These are phyloP conservation scores for Uropetala carovei DNA, from an alignment of 2,888 invertebrate genomes.

Conservation along the genomic window DNA sequence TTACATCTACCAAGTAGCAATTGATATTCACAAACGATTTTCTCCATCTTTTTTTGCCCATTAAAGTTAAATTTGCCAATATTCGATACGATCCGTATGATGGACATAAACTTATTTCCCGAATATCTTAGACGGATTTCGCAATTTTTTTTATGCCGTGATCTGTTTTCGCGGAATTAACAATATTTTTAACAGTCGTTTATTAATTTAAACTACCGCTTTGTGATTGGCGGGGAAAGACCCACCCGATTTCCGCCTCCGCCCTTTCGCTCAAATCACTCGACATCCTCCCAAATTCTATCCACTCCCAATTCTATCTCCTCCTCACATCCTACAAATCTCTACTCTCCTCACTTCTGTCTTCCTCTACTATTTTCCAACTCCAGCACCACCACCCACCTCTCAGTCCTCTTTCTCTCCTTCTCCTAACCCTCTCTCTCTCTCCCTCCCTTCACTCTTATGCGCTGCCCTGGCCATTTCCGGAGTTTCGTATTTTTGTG, in stretches of 20 bases:
- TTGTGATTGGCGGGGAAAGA: not conserved
- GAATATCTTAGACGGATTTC: too few species aligned
- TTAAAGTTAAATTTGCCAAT: too few species aligned
- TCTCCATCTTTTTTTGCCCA: too few species aligned
- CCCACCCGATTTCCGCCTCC: not conserved
- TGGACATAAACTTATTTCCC: too few species aligned
- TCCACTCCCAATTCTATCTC: not conserved
- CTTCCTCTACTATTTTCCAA: not conserved
- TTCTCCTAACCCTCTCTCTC: slow-evolving; percentile 46
- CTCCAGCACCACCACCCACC: not conserved
- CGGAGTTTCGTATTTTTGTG: slow-evolving; percentile 75
- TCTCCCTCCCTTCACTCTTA: slow-evolving; percentile 66
- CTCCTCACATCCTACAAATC: not conserved
- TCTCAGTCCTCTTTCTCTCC: slow-evolving; percentile 33
- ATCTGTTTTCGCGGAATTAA: too few species aligned
- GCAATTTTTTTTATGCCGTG: too few species aligned
- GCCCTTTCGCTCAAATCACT: slow-evolving; percentile 65
- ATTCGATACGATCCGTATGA: too few species aligned
- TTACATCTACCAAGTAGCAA: too few species aligned
- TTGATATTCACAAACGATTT: too few species aligned
- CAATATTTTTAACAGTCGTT: too few species aligned
- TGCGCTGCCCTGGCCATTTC: slow-evolving; percentile 66
- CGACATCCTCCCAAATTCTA: slow-evolving; percentile 67
- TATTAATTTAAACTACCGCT: too few species aligned
- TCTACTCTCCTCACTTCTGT: not conserved